A percentile compares a stretch with the other conserved stretches of the same genome.
Evolutionary conservation across 2,797 vertebrate species (phyloP).

Genomic region (Pangasius sanitwongsei): DNA sequence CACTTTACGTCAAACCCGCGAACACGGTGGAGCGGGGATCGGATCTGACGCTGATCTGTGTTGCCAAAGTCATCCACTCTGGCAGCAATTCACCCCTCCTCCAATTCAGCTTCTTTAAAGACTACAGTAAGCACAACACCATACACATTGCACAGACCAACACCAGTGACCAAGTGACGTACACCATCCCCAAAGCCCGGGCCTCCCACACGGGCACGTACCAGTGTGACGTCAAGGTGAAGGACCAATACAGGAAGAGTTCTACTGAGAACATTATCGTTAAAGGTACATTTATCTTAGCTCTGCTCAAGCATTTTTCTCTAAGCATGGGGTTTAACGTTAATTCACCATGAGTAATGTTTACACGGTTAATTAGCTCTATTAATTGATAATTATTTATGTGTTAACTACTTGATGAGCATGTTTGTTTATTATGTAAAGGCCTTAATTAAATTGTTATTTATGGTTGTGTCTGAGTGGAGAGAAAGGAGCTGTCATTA

Average conservation of each 20-base stretch:
- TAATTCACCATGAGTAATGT: neutral
- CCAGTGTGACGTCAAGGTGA: constrained; percentile 60
- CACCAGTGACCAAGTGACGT: constrained; percentile 41
- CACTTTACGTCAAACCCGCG: constrained; percentile 64
- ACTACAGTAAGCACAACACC: neutral
- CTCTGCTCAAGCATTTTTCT: neutral
- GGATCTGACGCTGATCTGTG: constrained; percentile 67
- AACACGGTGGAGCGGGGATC: constrained; percentile 60
- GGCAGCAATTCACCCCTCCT: neutral
- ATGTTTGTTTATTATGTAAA: neutral
- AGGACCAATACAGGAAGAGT: neutral
- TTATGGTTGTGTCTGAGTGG: neutral
- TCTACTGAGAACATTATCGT: constrained; percentile 54
- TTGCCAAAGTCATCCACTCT: constrained; percentile 48
- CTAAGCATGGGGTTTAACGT: neutral
- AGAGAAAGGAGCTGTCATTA: neutral
- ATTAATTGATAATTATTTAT: neutral
- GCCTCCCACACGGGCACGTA: constrained; percentile 69
- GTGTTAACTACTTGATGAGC: neutral
- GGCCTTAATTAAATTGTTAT: neutral
- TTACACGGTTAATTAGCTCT: neutral
- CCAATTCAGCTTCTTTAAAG: constrained; percentile 67
- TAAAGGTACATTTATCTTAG: constrained; percentile 60
- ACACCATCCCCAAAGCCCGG: constrained; percentile 57
- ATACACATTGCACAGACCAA: constrained; percentile 58